Conservation (phyloP, 2,888 invertebrate species). For the Oxyteleia sp. region DNA sequence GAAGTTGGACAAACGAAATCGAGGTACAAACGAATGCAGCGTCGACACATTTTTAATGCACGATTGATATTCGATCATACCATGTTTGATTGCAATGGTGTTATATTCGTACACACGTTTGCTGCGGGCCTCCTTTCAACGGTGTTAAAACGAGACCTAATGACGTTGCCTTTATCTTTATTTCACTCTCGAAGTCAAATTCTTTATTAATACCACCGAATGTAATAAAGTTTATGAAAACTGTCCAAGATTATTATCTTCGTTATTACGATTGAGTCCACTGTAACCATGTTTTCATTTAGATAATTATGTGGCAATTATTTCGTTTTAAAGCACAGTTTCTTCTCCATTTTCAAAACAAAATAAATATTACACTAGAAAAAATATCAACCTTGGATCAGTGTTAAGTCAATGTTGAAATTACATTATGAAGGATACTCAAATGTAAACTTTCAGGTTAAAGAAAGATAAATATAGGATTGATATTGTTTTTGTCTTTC, state of each 20-base stretch:
- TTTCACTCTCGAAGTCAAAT: conserved; percentile 9
- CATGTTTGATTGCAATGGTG: conserved; percentile 38
- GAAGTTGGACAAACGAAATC: conserved; percentile 32
- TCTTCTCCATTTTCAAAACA: neutral
- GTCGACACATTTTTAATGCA: conserved; percentile 31
- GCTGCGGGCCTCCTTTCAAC: conserved; percentile 3
- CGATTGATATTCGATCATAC: conserved; percentile 13
- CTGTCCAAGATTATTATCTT: conserved; percentile 59
- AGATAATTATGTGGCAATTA: conserved; percentile 34
- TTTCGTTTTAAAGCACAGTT: conserved; percentile 2
- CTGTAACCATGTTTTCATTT: conserved; percentile 76
- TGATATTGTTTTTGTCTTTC: too few species aligned
- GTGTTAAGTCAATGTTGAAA: too few species aligned
- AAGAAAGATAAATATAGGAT: too few species aligned
- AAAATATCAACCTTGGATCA: too few species aligned
- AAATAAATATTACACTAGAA: too few species aligned
- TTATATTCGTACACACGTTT: conserved; percentile 3
- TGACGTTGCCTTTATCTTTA: conserved; percentile 18
- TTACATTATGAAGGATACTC: too few species aligned
- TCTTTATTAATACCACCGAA: conserved; percentile 32
- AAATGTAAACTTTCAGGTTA: too few species aligned
- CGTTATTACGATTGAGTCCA: conserved; percentile 78
- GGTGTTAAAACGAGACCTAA: conserved; percentile 15
- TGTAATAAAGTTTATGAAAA: conserved; percentile 37
- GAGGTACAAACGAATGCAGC: conserved; percentile 10